phyloP scores from a whole-genome alignment of 2,888 invertebrate species.

The Cordilura impudica region DNA sequence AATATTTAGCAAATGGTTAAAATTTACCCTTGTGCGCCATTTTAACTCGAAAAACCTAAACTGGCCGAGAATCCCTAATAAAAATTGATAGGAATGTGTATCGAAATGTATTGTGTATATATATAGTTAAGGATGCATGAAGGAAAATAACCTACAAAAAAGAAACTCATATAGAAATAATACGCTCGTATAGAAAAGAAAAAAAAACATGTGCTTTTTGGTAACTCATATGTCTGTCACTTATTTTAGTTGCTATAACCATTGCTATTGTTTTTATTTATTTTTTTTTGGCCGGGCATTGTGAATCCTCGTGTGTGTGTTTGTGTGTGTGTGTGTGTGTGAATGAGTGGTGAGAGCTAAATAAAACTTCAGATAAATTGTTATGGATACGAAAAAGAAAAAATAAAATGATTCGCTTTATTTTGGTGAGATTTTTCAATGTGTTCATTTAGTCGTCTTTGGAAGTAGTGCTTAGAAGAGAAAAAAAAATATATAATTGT shows the following conservation, averaged over 20 bases:
- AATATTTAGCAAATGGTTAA: too few species aligned
- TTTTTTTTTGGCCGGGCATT: not conserved
- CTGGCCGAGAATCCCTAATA: too few species aligned
- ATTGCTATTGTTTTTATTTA: not conserved
- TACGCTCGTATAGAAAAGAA: not conserved
- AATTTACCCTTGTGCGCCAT: too few species aligned
- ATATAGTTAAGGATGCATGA: slow-evolving; percentile 26
- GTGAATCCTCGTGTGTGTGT: not conserved
- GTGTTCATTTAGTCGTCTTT: not conserved
- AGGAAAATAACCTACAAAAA: not conserved
- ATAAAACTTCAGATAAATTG: not conserved
- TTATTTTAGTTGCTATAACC: not conserved
- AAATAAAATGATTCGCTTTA: not conserved
- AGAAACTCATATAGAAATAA: not conserved
- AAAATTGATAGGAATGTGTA: too few species aligned
- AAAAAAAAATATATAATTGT: too few species aligned
- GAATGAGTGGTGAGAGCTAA: not conserved
- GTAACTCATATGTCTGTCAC: slow-evolving; percentile 17
- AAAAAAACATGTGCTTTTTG: slow-evolving; percentile 19
- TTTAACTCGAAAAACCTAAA: too few species aligned
- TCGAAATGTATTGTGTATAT: slow-evolving; percentile 3
- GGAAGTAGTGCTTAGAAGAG: too few species aligned
- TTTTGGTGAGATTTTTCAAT: not conserved
- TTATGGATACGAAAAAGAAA: not conserved
- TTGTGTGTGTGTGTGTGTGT: not conserved